Evolutionary conservation across 2,113 vertebrate species (phyloP).

Genomic region (Melozone crissalis): DNA sequence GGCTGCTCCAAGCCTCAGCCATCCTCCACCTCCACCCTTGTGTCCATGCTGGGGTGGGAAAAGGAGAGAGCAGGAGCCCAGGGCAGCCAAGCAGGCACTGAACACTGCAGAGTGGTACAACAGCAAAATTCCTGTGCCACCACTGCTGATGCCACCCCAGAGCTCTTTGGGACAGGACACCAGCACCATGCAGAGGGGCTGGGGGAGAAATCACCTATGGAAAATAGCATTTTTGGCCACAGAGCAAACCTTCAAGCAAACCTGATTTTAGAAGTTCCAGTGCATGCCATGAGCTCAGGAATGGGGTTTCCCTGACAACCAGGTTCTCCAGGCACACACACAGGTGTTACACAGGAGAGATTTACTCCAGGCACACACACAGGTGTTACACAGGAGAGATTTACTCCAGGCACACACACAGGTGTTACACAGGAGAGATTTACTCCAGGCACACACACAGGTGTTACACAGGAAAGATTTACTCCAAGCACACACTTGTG

Average conservation of each 20-base stretch:
- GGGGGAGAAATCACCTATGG: fast-evolving
- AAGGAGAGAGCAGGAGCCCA: background rate
- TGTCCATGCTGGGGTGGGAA: background rate
- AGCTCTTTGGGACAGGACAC: background rate
- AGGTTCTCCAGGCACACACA: background rate
- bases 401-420: too few species aligned
- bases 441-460: too few species aligned
- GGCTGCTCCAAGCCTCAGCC: background rate
- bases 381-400: too few species aligned
- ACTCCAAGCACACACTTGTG: too few species aligned
- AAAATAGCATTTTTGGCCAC: background rate
- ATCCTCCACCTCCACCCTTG: background rate
- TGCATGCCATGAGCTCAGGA: fast-evolving
- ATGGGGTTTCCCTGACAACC: background rate
- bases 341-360: fast-evolving
- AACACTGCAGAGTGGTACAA: fast-evolving
- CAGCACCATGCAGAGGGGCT: background rate
- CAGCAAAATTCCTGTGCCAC: background rate
- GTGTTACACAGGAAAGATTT: too few species aligned
- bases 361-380: too few species aligned
- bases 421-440: too few species aligned
- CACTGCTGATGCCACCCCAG: background rate
- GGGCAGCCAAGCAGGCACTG: background rate
- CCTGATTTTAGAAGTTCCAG: background rate
- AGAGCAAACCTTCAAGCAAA: background rate